Evolutionary conservation across 2,888 invertebrate genomes (phyloP).

Genomic region (Halocaridina rubra): DNA sequence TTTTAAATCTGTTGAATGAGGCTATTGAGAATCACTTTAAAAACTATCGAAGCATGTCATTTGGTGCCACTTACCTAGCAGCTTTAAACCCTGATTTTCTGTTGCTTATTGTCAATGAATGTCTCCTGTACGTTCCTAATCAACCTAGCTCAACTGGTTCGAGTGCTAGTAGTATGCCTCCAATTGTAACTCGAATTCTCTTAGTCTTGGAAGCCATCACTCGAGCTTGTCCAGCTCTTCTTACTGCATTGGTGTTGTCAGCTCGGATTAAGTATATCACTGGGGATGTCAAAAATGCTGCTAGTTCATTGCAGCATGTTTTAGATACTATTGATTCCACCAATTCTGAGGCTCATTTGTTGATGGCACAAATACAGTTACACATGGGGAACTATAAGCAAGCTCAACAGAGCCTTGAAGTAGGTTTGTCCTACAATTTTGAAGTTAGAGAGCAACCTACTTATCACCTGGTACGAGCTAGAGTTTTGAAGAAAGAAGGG

Average conservation of each 20-base stretch:
- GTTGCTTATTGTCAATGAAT: slow-evolving; percentile 81
- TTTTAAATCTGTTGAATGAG: slow-evolving; percentile 57
- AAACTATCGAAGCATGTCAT: slow-evolving; percentile 73
- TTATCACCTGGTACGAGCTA: slow-evolving; percentile 87
- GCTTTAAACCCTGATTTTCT: slow-evolving; percentile 88
- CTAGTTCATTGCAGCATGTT: slow-evolving; percentile 78
- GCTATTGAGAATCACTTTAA: slow-evolving; percentile 67
- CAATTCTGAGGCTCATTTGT: slow-evolving; percentile 84
- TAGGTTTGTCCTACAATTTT: slow-evolving; percentile 92
- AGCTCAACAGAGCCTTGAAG: slow-evolving; percentile 88
- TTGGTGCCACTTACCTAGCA: slow-evolving; percentile 80
- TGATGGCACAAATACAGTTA: slow-evolving; percentile 87
- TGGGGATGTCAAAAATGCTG: slow-evolving; percentile 81
- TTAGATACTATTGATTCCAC: slow-evolving; percentile 78
- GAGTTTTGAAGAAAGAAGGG: slow-evolving; percentile 81
- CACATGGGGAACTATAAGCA: slow-evolving; percentile 74
- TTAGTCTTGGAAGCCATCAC: slow-evolving; percentile 53
- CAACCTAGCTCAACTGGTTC: slow-evolving; percentile 69
- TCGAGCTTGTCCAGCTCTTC: slow-evolving; percentile 82
- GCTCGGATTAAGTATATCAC: slow-evolving; percentile 79
- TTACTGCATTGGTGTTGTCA: slow-evolving; percentile 70
- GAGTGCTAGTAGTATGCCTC: slow-evolving; percentile 15
- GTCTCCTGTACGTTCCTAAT: slow-evolving; percentile 76
- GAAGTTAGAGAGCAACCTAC: slow-evolving; percentile 88
- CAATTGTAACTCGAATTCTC: slow-evolving; percentile 32